Percentiles rank a stretch among this genome's conserved stretches.
Evolutionary conservation across 1,140 invertebrate genomes (phyloP).

Genomic region (Ectropis grisescens): DNA sequence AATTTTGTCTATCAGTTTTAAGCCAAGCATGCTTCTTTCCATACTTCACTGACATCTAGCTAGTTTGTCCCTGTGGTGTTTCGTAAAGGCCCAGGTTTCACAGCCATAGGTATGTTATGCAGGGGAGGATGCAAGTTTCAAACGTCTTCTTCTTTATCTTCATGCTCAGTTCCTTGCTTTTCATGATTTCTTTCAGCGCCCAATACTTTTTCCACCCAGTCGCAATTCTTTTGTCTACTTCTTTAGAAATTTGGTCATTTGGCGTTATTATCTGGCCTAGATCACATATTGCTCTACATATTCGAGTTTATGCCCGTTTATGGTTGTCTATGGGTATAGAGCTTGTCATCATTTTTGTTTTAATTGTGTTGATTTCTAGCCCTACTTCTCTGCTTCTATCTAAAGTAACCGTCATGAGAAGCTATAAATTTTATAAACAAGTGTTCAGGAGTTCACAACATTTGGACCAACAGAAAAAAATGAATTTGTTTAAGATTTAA

Average conservation of each 20-base stretch:
- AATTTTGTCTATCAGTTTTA: neutral
- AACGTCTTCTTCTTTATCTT: conserved; percentile 6
- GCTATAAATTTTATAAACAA: no score
- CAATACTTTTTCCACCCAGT: conserved; percentile 6
- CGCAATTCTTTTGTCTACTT: conserved; percentile 7
- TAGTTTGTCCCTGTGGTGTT: neutral
- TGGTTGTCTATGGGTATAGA: no score
- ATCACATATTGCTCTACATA: conserved; percentile 10
- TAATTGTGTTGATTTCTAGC: no score
- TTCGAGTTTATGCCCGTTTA: conserved; percentile 6
- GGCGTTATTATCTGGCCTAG: conserved; percentile 11
- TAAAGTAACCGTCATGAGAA: no score
- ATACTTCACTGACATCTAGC: neutral
- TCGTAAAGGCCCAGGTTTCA: neutral
- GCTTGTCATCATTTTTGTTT: no score
- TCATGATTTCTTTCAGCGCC: conserved; percentile 7
- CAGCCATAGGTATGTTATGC: neutral
- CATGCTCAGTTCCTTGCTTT: conserved; percentile 7
- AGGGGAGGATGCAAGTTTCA: conserved; percentile 6
- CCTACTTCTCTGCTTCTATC: no score
- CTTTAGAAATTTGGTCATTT: conserved; percentile 5
- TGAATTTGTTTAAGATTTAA: no score
- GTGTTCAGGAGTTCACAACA: no score
- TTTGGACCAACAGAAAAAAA: no score
- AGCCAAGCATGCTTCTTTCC: neutral